Conservation (phyloP, 1,140 invertebrate species). For the Drosophila rhopaloa region DNA sequence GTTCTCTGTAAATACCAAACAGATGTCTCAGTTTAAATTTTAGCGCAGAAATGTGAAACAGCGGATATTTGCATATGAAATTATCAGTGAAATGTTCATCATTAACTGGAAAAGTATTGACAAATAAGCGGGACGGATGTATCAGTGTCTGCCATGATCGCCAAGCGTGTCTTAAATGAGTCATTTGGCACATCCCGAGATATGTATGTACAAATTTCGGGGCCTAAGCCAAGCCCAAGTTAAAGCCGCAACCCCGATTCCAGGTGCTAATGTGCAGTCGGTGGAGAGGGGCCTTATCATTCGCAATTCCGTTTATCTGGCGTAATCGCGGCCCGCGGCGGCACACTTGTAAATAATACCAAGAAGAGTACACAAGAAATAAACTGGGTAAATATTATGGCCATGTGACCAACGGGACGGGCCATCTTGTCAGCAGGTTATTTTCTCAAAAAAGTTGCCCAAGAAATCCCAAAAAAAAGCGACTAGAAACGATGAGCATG, state of each 20-base stretch:
- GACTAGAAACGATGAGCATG: slow-evolving; percentile 50
- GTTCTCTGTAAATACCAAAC: slow-evolving; percentile 27
- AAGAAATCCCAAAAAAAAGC: slow-evolving; percentile 32
- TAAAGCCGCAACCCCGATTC: slow-evolving; percentile 16
- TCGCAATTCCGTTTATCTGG: slow-evolving; percentile 48
- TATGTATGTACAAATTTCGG: slow-evolving; percentile 6
- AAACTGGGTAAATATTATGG: slow-evolving; percentile 64
- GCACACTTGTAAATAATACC: slow-evolving; percentile 70
- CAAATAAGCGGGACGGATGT: slow-evolving; percentile 24
- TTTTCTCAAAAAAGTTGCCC: slow-evolving; percentile 7
- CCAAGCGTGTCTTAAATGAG: slow-evolving; percentile 61
- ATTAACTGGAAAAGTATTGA: slow-evolving; percentile 43
- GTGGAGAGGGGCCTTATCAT: slow-evolving; percentile 18
- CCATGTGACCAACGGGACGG: slow-evolving; percentile 58
- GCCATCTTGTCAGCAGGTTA: slow-evolving; percentile 55
- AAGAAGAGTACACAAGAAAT: slow-evolving; percentile 57
- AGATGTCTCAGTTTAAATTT: slow-evolving; percentile 39
- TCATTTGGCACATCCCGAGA: slow-evolving; percentile 41
- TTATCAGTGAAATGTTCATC: slow-evolving; percentile 54
- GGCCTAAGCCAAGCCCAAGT: slow-evolving; percentile 4
- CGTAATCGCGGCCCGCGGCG: slow-evolving; percentile 42
- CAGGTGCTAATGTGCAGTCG: slow-evolving; percentile 23
- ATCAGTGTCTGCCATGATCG: slow-evolving; percentile 44
- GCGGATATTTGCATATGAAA: slow-evolving; percentile 45
- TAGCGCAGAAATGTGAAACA: slow-evolving; percentile 13